A percentile compares a stretch with the other conserved stretches of the same genome.
phyloP scores from a whole-genome alignment of 2,797 vertebrate genomes.

The Podarcis siculus region DNA sequence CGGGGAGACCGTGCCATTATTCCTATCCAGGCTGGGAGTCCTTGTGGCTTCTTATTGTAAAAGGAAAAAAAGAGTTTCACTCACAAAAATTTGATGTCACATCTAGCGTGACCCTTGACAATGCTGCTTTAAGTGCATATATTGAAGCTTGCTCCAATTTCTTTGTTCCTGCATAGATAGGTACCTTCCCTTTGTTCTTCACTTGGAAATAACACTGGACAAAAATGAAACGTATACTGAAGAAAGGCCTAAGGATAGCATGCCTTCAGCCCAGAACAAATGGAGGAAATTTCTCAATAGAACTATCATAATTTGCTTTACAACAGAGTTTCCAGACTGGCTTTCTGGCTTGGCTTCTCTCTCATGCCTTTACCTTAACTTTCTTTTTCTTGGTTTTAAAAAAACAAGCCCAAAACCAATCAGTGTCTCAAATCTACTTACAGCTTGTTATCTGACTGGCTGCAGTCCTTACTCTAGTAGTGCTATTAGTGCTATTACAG shows the following conservation, averaged over 20 bases:
- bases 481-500: background rate
- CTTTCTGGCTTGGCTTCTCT: background rate
- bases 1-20: background rate
- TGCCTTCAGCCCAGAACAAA: background rate
- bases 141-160: background rate
- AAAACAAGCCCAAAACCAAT: background rate
- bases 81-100: background rate
- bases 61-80: background rate
- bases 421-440: background rate
- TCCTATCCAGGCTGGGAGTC: background rate
- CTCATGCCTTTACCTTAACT: too few relatives aligned
- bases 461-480: background rate
- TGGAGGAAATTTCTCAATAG: background rate
- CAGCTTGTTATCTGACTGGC: background rate
- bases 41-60: background rate
- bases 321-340: background rate
- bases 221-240: background rate
- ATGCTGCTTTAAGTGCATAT: background rate
- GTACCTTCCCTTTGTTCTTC: background rate
- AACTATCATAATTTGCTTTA: background rate
- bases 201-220: background rate
- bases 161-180: background rate
- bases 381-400: background rate
- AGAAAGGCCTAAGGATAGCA: background rate
- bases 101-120: background rate